Percentiles rank a stretch among this genome's conserved stretches.
Evolutionary conservation across 2,888 invertebrate genomes (phyloP).

Genomic region (Stegana nigrithorax): DNA sequence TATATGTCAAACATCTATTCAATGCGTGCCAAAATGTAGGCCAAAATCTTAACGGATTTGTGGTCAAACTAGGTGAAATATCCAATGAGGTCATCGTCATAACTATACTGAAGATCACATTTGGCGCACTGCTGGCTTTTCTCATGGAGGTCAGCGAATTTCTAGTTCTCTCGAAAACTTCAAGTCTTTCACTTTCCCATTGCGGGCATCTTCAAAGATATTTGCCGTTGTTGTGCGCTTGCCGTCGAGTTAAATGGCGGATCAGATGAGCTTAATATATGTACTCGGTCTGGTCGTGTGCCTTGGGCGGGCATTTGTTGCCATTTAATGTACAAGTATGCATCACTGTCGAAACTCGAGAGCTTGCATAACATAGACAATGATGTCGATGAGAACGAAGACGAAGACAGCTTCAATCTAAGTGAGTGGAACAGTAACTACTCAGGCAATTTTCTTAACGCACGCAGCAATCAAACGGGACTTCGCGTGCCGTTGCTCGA

Average conservation of each 20-base stretch:
- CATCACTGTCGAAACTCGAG: conserved; percentile 50
- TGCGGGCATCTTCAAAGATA: conserved; percentile 98
- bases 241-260: conserved; percentile 90
- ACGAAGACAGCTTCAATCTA: background rate
- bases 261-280: conserved; percentile 85
- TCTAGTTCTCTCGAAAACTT: conserved; percentile 91
- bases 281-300: conserved; percentile 87
- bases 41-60: conserved; percentile 37
- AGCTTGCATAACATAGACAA: conserved; percentile 47
- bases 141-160: conserved; percentile 96
- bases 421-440: too few species aligned
- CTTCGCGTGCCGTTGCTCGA: conserved; percentile 61
- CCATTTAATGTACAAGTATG: conserved; percentile 82
- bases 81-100: conserved; percentile 68
- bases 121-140: conserved; percentile 90
- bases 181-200: conserved; percentile 96
- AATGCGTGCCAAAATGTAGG: too few species aligned
- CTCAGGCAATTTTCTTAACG: too few species aligned
- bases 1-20: too few species aligned
- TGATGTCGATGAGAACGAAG: conserved; percentile 42
- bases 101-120: conserved; percentile 73
- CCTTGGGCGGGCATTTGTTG: conserved; percentile 86
- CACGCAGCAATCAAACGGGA: too few species aligned
- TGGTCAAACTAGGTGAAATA: conserved; percentile 38
- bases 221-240: conserved; percentile 87